Conservation (phyloP, 37 sponge, comb jelly and placozoan genomes). For the Amphimedon queenslandica region DNA sequence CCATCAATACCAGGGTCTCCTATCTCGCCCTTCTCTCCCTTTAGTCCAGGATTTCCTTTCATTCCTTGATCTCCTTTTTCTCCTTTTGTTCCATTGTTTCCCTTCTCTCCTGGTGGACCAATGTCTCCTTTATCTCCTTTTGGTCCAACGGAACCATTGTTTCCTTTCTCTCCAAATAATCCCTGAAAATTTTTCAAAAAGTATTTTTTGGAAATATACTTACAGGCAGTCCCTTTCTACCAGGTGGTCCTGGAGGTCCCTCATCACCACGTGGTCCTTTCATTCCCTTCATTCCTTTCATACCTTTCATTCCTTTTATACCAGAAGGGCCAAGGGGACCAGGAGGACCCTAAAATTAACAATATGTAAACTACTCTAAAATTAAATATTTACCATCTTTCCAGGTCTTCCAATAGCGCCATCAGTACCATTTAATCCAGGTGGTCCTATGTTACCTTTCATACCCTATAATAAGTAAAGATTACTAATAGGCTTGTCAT, state of each 20-base stretch:
- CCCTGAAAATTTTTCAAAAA: too few relatives aligned
- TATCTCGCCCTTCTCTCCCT: slow-evolving; percentile 52
- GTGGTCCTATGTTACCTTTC: neutral
- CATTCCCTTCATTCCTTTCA: slow-evolving; percentile 37
- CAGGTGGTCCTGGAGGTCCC: slow-evolving; percentile 10
- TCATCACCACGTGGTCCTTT: slow-evolving; percentile 18
- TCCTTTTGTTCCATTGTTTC: neutral
- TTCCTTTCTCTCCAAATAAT: neutral
- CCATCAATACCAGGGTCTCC: slow-evolving; percentile 3
- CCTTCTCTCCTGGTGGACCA: neutral
- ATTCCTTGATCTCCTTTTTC: neutral
- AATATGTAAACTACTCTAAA: neutral
- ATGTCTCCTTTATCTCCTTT: neutral
- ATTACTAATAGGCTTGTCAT: too few relatives aligned
- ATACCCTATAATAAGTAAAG: too few relatives aligned
- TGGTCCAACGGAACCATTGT: neutral
- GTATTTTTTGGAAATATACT: too few relatives aligned
- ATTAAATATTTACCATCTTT: neutral
- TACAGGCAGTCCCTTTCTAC: neutral
- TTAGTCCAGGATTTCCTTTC: neutral
- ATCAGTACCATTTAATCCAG: neutral
- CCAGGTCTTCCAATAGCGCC: slow-evolving; percentile 4
- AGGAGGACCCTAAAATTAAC: slow-evolving; percentile 2
- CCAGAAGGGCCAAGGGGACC: slow-evolving; percentile 45
- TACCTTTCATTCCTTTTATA: slow-evolving; percentile 27